Conservation (phyloP, 2,797 vertebrate species). For the Clarias laeviceps region DNA sequence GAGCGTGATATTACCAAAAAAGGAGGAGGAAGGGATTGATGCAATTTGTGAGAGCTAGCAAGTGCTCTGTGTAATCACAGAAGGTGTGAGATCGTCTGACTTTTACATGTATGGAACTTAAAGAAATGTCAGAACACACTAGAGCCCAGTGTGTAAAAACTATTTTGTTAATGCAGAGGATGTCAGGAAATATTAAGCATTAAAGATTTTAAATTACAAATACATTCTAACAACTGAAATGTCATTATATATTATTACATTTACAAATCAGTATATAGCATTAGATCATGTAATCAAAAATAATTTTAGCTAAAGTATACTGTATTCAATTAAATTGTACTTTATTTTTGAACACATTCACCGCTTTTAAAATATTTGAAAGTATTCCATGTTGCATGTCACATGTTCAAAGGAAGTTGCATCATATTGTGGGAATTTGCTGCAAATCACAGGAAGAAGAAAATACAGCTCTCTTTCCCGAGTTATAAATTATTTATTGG, state of each 20-base stretch:
- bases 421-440: neutral
- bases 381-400: neutral
- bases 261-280: neutral
- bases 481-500: neutral
- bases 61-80: constrained; percentile 37
- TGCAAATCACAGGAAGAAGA: neutral
- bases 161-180: neutral
- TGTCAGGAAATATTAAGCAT: neutral
- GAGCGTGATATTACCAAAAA: constrained; percentile 53
- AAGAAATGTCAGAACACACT: neutral
- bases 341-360: neutral
- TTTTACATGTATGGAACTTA: neutral
- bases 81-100: neutral
- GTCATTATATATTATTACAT: neutral
- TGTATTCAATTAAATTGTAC: neutral
- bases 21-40: constrained; percentile 42
- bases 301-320: neutral
- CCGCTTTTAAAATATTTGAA: neutral
- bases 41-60: constrained; percentile 48
- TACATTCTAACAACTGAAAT: neutral
- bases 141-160: neutral
- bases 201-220: neutral
- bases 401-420: neutral
- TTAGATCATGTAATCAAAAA: neutral
- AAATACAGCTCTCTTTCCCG: neutral